These are phyloP conservation scores for Ametastegia equiseti DNA, from an alignment of 2,888 invertebrate species.

Conservation along the genomic window DNA sequence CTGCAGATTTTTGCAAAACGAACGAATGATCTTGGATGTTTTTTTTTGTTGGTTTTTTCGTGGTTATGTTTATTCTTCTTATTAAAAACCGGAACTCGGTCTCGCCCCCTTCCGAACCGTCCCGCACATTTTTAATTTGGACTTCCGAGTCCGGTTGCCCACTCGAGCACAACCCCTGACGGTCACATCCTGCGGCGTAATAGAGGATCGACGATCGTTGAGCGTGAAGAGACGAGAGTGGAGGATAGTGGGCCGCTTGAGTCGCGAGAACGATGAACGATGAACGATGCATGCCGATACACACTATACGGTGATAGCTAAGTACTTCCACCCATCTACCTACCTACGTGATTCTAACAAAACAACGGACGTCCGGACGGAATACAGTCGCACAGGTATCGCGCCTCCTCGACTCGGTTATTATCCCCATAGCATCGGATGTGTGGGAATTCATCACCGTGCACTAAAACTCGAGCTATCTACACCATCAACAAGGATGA, in stretches of 20 bases:
- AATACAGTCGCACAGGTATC: slow-evolving; percentile 76
- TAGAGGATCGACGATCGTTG: slow-evolving; percentile 44
- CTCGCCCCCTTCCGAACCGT: slow-evolving; percentile 52
- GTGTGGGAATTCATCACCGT: too few species aligned
- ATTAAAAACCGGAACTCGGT: slow-evolving; percentile 33
- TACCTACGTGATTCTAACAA: slow-evolving; percentile 75
- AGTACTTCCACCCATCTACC: background rate
- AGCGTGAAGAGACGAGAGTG: background rate
- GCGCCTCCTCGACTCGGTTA: slow-evolving; percentile 50
- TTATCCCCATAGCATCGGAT: slow-evolving; percentile 50
- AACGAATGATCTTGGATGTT: background rate
- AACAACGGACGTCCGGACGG: slow-evolving; percentile 76
- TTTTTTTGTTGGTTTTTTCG: background rate
- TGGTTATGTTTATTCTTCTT: background rate
- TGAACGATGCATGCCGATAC: slow-evolving; percentile 44
- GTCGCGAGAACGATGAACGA: too few species aligned
- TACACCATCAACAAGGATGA: too few species aligned
- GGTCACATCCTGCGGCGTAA: slow-evolving; percentile 73
- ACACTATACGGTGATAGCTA: background rate
- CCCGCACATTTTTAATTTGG: slow-evolving; percentile 64
- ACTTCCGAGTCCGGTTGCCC: slow-evolving; percentile 64
- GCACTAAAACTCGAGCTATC: too few species aligned
- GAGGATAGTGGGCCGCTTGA: background rate
- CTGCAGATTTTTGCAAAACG: too few species aligned
- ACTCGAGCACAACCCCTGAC: slow-evolving; percentile 66